A percentile compares a stretch with the other conserved stretches of the same genome.
These are phyloP conservation scores for Plodia interpunctella DNA, from an alignment of 1,140 invertebrate genomes.

Conservation along the genomic window DNA sequence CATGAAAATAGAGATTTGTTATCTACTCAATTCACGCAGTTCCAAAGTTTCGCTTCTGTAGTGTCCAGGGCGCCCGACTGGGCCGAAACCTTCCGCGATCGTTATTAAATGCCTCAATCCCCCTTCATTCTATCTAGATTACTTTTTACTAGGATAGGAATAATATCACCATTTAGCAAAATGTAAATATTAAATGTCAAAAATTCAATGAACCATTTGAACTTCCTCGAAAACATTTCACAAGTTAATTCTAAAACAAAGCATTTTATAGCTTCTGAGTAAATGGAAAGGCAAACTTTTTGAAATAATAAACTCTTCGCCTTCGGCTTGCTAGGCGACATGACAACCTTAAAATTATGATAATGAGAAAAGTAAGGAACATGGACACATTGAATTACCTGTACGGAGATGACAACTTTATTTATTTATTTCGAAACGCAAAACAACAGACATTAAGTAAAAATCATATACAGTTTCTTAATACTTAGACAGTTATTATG, in stretches of 20 bases:
- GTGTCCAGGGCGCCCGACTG: no score
- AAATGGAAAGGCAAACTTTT: conserved; percentile 16
- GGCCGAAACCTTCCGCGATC: no score
- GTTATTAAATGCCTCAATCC: no score
- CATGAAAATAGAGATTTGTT: no score
- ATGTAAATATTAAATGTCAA: neutral
- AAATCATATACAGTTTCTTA: no score
- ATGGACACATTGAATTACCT: conserved; percentile 15
- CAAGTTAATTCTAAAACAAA: conserved; percentile 13
- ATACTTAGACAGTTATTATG: no score
- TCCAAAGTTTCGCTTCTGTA: no score
- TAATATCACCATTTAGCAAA: no score
- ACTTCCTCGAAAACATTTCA: conserved; percentile 15
- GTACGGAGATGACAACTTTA: neutral
- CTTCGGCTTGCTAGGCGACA: conserved; percentile 17
- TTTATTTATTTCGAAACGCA: neutral
- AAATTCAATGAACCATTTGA: conserved; percentile 1
- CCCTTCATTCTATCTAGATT: no score
- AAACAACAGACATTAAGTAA: no score
- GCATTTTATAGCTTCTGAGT: conserved; percentile 1
- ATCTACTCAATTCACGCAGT: no score
- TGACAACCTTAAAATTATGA: conserved; percentile 36
- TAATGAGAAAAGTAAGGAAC: conserved; percentile 39
- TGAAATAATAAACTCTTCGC: conserved; percentile 26
- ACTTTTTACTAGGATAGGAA: no score